phyloP scores from a whole-genome alignment of 53 echinoderm and acorn worm genomes.

The Zoroaster sp. region DNA sequence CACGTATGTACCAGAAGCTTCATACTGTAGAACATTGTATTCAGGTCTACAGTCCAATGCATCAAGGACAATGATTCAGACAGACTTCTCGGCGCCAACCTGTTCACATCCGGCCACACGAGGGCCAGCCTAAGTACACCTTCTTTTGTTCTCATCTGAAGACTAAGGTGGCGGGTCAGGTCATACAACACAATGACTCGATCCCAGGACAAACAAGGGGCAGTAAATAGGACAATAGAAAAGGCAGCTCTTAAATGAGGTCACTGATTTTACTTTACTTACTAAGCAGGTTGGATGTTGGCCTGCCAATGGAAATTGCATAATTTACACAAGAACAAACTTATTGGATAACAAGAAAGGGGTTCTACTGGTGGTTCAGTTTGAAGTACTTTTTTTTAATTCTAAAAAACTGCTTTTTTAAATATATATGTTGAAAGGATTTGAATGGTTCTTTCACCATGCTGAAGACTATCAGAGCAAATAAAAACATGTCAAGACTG shows the following conservation, averaged over 20 bases:
- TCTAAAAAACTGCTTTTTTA: background rate
- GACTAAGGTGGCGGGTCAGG: background rate
- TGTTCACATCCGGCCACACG: conserved; percentile 51
- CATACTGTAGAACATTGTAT: no score
- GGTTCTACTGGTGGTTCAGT: background rate
- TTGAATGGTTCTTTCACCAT: background rate
- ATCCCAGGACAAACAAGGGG: conserved; percentile 34
- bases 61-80: background rate
- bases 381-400: background rate
- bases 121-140: conserved; percentile 53
- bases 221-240: conserved; percentile 11
- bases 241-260: background rate
- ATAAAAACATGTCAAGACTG: background rate
- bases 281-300: background rate
- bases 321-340: background rate
- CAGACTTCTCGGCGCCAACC: conserved; percentile 40
- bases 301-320: background rate
- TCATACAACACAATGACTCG: background rate
- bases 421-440: background rate
- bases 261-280: background rate
- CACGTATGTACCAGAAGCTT: no score
- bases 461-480: background rate
- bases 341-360: background rate
- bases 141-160: conserved; percentile 19
- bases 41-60: background rate